Evolutionary conservation across 2,113 vertebrate species (phyloP).

Genomic region (Pandion haliaetus): DNA sequence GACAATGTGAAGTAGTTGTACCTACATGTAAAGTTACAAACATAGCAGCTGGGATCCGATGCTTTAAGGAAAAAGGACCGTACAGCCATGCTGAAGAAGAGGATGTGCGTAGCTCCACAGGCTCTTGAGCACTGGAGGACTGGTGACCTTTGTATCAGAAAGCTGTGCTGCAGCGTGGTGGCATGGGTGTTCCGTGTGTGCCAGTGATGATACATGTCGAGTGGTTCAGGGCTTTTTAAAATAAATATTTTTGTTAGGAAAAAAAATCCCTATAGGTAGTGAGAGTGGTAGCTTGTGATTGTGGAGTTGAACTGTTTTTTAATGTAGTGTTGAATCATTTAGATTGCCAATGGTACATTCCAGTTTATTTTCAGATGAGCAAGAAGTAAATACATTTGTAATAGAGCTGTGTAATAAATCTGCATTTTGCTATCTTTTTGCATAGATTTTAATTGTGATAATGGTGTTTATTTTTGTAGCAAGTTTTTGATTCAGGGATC

Average conservation of each 20-base stretch:
- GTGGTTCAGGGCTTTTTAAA: neutral
- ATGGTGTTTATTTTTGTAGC: neutral
- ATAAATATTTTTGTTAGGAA: neutral
- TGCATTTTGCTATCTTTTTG: neutral
- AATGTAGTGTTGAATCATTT: neutral
- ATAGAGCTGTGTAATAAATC: neutral
- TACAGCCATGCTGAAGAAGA: neutral
- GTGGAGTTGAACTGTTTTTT: neutral
- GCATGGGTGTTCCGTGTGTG: neutral
- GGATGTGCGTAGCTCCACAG: neutral
- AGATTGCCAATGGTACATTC: neutral
- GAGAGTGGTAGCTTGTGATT: neutral
- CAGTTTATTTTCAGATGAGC: neutral
- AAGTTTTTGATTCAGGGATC: neutral
- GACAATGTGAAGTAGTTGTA: fast-evolving
- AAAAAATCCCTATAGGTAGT: neutral
- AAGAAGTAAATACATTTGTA: slow-evolving; percentile 12
- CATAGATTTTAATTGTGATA: neutral
- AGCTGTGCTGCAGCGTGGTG: neutral
- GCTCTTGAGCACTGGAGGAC: neutral
- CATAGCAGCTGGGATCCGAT: neutral
- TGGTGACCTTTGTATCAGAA: neutral
- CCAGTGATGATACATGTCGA: neutral
- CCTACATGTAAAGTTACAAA: neutral
- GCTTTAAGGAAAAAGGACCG: neutral